Conservation (phyloP, 1,140 invertebrate species). For the Sitobion miscanthi region DNA sequence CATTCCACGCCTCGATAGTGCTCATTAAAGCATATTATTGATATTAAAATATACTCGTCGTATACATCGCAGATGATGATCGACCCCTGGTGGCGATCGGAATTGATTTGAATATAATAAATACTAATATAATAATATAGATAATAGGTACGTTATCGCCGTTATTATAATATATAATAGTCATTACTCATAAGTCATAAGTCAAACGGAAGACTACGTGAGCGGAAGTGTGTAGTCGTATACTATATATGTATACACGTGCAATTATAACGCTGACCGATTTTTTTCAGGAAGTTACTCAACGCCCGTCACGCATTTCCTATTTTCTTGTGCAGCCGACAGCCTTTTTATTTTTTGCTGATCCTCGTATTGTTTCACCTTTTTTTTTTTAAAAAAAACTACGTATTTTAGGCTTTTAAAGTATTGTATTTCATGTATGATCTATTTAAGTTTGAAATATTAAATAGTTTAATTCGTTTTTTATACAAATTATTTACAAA, state of each 20-base stretch:
- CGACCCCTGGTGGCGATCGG: not conserved
- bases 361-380: too few relatives aligned
- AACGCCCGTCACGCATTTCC: not conserved
- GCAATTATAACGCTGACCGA: slow-evolving; percentile 22
- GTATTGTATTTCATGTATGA: not conserved
- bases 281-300: not conserved
- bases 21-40: not conserved
- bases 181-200: not conserved
- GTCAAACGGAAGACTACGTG: not conserved
- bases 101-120: not conserved
- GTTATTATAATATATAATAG: not conserved
- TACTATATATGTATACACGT: not conserved
- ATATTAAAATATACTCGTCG: not conserved
- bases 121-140: not conserved
- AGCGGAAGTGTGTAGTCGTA: not conserved
- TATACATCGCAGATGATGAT: not conserved
- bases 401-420: not conserved
- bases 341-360: not conserved
- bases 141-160: not conserved
- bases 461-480: not conserved
- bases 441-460: not conserved
- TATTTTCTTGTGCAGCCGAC: not conserved
- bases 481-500: not conserved
- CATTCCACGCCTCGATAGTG: not conserved
- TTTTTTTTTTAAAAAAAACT: not conserved